A percentile compares a stretch with the other conserved stretches of the same genome.
Conservation (phyloP, 2,113 vertebrate species). For the Oncorhynchus gorbuscha region DNA sequence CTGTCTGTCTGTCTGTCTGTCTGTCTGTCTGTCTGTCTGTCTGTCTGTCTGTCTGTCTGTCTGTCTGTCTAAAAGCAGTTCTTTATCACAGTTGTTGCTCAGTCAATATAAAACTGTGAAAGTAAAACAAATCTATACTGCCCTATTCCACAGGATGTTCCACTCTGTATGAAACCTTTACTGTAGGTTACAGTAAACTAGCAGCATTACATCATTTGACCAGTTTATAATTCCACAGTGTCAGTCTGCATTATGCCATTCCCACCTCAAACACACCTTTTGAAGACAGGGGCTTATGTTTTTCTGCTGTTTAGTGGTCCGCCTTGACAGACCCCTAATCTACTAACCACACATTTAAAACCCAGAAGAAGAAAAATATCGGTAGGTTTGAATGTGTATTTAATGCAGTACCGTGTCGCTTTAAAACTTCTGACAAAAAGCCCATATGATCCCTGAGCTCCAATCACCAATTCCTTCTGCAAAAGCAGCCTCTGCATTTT, state of each 20-base stretch:
- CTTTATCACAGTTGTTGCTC: too few species aligned
- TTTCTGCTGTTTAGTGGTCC: slow-evolving; percentile 34
- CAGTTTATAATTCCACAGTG: not conserved
- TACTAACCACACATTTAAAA: not conserved
- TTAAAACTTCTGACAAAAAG: slow-evolving; percentile 84
- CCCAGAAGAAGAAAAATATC: slow-evolving; percentile 8
- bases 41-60: too few species aligned
- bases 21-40: too few species aligned
- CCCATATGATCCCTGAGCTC: slow-evolving; percentile 88
- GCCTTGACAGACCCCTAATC: not conserved
- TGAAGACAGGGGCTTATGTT: not conserved
- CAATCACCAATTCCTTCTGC: slow-evolving; percentile 83
- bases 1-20: too few species aligned
- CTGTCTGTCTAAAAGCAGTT: too few species aligned
- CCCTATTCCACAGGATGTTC: too few species aligned
- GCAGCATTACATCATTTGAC: too few species aligned
- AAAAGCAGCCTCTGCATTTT: slow-evolving; percentile 75
- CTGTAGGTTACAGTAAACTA: too few species aligned
- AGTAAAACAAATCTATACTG: too few species aligned
- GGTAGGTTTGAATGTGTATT: slow-evolving; percentile 34
- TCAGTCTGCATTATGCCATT: slow-evolving; percentile 2
- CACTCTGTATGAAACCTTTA: too few species aligned
- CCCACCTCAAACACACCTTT: slow-evolving; percentile 20
- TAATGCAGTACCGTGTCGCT: slow-evolving; percentile 77
- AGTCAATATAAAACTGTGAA: too few species aligned